Conservation (phyloP, 1,140 invertebrate species). For the Brachystomella parvula region DNA sequence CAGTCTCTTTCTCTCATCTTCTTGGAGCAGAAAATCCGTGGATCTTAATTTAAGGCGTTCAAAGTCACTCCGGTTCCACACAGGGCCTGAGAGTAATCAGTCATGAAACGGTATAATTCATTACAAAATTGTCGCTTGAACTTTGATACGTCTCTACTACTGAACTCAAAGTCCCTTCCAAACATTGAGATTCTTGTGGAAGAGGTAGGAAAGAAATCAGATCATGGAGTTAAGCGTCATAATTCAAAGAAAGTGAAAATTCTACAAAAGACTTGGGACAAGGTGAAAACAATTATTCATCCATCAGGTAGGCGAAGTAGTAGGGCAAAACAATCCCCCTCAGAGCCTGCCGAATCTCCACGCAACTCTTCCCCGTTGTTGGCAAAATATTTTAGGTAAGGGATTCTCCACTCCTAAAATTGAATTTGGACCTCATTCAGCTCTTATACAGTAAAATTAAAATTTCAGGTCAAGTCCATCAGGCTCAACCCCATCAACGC, state of each 20-base stretch:
- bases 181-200: constrained; percentile 6
- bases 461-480: background rate
- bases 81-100: too few species aligned
- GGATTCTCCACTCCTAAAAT: background rate
- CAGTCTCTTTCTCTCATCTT: too few species aligned
- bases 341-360: background rate
- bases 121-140: background rate
- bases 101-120: constrained; percentile 7
- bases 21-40: too few species aligned
- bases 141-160: background rate
- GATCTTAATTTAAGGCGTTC: too few species aligned
- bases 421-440: background rate
- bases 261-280: constrained; percentile 36
- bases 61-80: too few species aligned
- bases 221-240: background rate
- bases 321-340: background rate
- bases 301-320: constrained; percentile 8
- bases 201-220: background rate
- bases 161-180: background rate
- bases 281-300: constrained; percentile 33
- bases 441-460: background rate
- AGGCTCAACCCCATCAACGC: constrained; percentile 16
- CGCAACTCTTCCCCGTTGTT: background rate
- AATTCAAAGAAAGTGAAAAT: constrained; percentile 20
- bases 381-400: background rate